Conservation (phyloP, 2,113 vertebrate genomes). For the Poicephalus gulielmi region DNA sequence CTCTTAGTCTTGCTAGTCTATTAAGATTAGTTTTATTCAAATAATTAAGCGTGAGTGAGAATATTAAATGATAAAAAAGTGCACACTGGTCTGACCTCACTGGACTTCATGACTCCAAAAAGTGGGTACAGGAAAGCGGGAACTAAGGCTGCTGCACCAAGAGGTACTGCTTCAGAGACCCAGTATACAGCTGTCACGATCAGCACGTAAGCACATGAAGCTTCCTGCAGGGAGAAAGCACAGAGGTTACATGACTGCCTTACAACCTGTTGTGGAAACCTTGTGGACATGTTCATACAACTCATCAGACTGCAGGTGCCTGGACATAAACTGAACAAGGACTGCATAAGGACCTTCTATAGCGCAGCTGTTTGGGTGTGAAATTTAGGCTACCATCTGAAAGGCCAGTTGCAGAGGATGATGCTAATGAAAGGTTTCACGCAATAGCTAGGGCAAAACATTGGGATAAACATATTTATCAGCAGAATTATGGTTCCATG, state of each 20-base stretch:
- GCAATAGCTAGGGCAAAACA: neutral
- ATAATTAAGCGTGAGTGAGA: neutral
- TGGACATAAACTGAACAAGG: neutral
- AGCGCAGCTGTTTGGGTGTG: neutral
- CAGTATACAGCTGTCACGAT: slow-evolving; percentile 93
- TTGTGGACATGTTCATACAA: neutral
- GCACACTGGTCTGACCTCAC: slow-evolving; percentile 81
- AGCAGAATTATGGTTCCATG: neutral
- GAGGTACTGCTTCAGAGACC: slow-evolving; percentile 94
- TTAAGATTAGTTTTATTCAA: neutral
- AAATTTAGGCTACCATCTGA: neutral
- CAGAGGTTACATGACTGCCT: neutral
- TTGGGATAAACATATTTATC: neutral
- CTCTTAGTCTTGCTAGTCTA: neutral
- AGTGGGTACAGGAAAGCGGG: slow-evolving; percentile 96
- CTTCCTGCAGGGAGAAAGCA: slow-evolving; percentile 78
- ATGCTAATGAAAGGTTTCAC: neutral
- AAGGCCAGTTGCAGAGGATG: neutral
- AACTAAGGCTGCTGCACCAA: slow-evolving; percentile 94
- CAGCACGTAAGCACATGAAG: slow-evolving; percentile 93
- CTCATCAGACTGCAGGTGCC: neutral
- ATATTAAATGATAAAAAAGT: neutral
- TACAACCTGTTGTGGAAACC: neutral
- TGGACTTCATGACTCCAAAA: slow-evolving; percentile 96
- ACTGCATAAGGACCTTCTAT: neutral